Conservation (phyloP, 2,113 vertebrate genomes). For the Hippocampus mohnikei region DNA sequence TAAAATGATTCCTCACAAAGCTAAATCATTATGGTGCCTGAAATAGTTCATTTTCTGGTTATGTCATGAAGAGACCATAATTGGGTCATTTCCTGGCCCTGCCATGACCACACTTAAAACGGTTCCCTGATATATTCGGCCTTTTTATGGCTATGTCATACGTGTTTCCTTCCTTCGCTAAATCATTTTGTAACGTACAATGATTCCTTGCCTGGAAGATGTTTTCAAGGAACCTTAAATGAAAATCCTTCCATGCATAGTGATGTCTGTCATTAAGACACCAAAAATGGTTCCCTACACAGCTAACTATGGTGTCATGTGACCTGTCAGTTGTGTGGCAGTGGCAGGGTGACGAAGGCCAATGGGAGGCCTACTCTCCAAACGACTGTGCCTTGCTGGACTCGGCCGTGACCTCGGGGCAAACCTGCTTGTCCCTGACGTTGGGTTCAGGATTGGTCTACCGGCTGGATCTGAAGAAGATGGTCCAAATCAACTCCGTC, state of each 20-base stretch:
- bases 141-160: no score
- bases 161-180: no score
- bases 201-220: background rate
- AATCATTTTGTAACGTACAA: background rate
- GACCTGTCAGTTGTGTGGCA: conserved; percentile 68
- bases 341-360: conserved; percentile 70
- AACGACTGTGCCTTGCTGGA: conserved; percentile 61
- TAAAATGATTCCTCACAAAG: background rate
- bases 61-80: background rate
- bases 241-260: background rate
- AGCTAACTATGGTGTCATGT: background rate
- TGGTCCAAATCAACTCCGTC: conserved; percentile 74
- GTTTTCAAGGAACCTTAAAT: no score
- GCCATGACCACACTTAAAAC: no score
- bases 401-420: conserved; percentile 38
- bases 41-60: background rate
- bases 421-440: conserved; percentile 39
- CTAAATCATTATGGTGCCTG: background rate
- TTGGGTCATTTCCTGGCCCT: no score
- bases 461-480: conserved; percentile 69
- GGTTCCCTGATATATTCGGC: no score
- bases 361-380: conserved; percentile 68
- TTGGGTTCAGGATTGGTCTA: conserved; percentile 55
- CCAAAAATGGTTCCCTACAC: background rate
- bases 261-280: background rate